phyloP scores from a whole-genome alignment of 2,888 invertebrate species.

The Apantesis nais region DNA sequence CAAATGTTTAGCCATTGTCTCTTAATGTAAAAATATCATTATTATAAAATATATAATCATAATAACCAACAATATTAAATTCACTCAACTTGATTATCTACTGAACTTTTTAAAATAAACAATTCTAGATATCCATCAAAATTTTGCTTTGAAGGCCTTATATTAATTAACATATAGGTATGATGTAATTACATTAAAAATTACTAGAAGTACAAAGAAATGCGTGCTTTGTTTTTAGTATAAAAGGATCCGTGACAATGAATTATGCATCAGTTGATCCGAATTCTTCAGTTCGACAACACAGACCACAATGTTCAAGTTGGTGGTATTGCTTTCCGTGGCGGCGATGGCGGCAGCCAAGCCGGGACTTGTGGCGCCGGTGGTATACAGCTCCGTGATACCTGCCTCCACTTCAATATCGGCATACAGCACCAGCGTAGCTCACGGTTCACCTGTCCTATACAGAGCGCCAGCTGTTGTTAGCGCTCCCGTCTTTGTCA shows the following conservation, averaged over 20 bases:
- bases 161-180: slow-evolving; percentile 1
- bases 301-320: slow-evolving; percentile 81
- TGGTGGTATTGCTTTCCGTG: slow-evolving; percentile 87
- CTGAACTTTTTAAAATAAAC: not conserved
- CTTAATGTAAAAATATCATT: too few relatives aligned
- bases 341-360: slow-evolving; percentile 86
- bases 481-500: not conserved
- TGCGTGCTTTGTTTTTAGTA: slow-evolving; percentile 48
- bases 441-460: not conserved
- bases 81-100: not conserved
- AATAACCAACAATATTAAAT: not conserved
- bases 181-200: not conserved
- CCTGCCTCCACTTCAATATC: not conserved
- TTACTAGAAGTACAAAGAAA: not conserved
- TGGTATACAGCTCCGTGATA: slow-evolving; percentile 60
- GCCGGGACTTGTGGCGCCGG: slow-evolving; percentile 57
- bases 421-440: not conserved
- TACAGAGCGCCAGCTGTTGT: not conserved
- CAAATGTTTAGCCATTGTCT: not conserved
- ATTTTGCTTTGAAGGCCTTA: not conserved
- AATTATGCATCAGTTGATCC: slow-evolving; percentile 73
- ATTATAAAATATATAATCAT: too few relatives aligned
- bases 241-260: slow-evolving; percentile 66
- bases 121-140: not conserved
- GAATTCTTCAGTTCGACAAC: slow-evolving; percentile 62